Evolutionary conservation across 1,140 invertebrate species (phyloP), one percentile per base, ranked within the genome.

Genomic region (Meloidogyne floridensis): DNA sequence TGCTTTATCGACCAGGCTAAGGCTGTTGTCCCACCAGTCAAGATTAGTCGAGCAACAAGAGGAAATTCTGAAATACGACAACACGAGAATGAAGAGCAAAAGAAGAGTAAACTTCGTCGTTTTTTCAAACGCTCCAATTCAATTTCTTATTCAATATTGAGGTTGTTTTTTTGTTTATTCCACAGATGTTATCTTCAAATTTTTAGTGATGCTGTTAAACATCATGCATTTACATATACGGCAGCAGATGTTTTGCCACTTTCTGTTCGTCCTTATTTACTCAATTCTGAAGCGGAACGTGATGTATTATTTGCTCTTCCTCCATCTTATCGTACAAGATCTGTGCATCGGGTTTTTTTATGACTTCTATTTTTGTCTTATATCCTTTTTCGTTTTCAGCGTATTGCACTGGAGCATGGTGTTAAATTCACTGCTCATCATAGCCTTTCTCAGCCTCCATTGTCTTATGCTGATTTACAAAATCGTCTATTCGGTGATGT

Each of bases 121-220:
- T 20, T 98, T 90, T 95, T 98, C 89, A 94, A 95, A 90, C 92
- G 97, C 85, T 97, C 97, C 0, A 95, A 98, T 88, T 98, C 97
- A 0, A 98, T 97, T 0, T 92, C 97, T 2, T 90, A 98, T 95
- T 90, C 92, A 97, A 47, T 54, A 10, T 59, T 77, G 75, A 77
- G 75, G 18, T 15, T 42, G 18, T 75, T 75, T 75, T 75, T 42
- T 20, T 20, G 20, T 20, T 20, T 20, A n/a, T 42, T 75, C n/a
- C 6, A n/a, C 13, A 15, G 4, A 43, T 73, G 1, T 73, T 13
- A 73, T 43, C 51, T 73, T 51, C 0, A 13, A 73, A 15, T 13
- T 20, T 13, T 47, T 73, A 47, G 94, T 94, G n/a, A 94, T 95
- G 13, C 95, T 95, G 83, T 83, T 13, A 32, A 82, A 8, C 84